These are phyloP conservation scores for Manis crassicaudata DNA, from an alignment of 2,797 vertebrate species.

Conservation along the genomic window DNA sequence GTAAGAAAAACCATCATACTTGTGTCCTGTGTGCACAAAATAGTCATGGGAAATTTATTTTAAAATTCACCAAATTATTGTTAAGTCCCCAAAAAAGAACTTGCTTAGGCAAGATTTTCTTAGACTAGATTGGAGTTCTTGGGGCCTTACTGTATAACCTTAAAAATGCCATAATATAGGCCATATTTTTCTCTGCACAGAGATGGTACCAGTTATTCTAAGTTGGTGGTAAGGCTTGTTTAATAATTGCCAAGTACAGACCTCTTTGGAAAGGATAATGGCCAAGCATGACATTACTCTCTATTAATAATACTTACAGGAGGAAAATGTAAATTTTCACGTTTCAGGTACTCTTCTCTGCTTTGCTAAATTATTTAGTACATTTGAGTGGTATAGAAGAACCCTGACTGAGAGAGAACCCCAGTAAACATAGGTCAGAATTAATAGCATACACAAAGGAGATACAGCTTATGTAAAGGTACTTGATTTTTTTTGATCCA, in stretches of 20 bases:
- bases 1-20: conserved; percentile 22
- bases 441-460: neutral
- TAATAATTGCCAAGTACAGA: conserved; percentile 52
- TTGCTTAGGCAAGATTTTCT: conserved; percentile 40
- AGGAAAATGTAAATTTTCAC: neutral
- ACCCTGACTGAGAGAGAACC: neutral
- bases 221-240: conserved; percentile 27
- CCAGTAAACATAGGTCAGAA: conserved; percentile 24
- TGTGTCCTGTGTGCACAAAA: conserved; percentile 28
- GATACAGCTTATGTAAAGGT: conserved; percentile 17
- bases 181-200: conserved; percentile 19
- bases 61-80: conserved; percentile 35
- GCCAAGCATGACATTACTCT: neutral
- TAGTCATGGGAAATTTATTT: conserved; percentile 26
- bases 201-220: conserved; percentile 41
- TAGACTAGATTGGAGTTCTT: conserved; percentile 40
- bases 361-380: neutral
- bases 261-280: neutral
- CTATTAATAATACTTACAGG: conserved; percentile 29
- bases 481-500: conserved; percentile 6
- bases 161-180: conserved; percentile 6
- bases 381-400: neutral
- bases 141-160: conserved; percentile 45
- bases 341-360: neutral
- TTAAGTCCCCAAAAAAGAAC: conserved; percentile 12